Base-by-base conservation (phyloP, 2,797 vertebrate species). In the Gymnoscopelus microlampas region DNA sequence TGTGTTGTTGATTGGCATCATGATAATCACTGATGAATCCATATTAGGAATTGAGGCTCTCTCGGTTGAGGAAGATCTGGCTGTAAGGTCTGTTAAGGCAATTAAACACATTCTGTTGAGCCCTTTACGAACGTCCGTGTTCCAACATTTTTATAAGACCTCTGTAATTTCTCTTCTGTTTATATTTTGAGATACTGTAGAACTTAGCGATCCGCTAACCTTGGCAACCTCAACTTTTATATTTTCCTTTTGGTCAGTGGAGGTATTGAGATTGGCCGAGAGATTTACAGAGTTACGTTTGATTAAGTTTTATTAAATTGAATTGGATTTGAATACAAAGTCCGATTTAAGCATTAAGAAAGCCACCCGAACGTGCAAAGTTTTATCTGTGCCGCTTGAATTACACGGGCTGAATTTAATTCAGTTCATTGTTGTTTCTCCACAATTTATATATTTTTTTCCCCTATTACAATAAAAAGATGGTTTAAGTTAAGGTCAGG, bases 21-120 rank as follows among this genome's bases (percentile, higher is more conserved):
- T 2, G 68, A 75, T 51, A 26, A 63, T 8, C 49, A 51, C 5
- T 9, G 47, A 59, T 4, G 14, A 59, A 39, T 7, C 13, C 7
- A 39, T 24, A 50, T 53, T 12, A 63, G 73, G 72, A 64, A n/a
- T 61, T 72, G 81, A 77, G 71, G 54, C 73, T 29, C 71, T 71
- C 55, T 57, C 64, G 76, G 77, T 85, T 88, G 83, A 70, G 75
- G 84, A 84, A 87, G 85, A 85, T 85, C 80, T 86, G 87, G 77
- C 76, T 47, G 58, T 76, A 84, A 86, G 88, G 85, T 87, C 81
- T 87, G 80, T 89, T 87, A 77, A 82, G 78, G 23, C 59, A 49
- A 85, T 85, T 85, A 72, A 85, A 81, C 54, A 88, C 76, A 74
- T 82, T 84, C 82, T 85, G 80, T 63, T 68, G 73, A 29, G 59